Conservation (phyloP, 2,888 invertebrate genomes). For the Tanypteryx hageni region DNA sequence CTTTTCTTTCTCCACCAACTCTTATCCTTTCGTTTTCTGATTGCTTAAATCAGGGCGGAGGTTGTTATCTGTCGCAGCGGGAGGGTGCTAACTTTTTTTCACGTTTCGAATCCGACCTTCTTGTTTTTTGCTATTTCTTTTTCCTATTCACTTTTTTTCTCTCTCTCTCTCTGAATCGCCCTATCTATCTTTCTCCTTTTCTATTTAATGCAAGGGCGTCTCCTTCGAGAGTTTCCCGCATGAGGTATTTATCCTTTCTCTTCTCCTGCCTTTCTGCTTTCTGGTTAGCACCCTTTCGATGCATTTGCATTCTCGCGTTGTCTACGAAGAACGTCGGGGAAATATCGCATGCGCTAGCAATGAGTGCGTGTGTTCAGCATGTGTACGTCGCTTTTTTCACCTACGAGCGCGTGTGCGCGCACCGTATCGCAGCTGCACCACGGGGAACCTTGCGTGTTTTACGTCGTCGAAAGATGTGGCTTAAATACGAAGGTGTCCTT, state of each 20-base stretch:
- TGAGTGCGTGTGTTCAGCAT: background rate
- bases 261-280: slow-evolving; percentile 1
- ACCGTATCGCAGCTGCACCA: background rate
- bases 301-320: slow-evolving; percentile 13
- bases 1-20: background rate
- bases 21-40: slow-evolving; percentile 24
- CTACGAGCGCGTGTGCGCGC: too few relatives aligned
- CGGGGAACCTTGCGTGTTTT: background rate
- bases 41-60: slow-evolving; percentile 29
- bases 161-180: too few relatives aligned
- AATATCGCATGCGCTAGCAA: background rate
- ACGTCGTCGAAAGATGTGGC: background rate
- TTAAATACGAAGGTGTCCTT: background rate
- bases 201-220: background rate
- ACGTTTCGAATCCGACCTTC: slow-evolving; percentile 10
- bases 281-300: background rate
- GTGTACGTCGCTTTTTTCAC: background rate
- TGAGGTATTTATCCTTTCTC: background rate
- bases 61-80: background rate
- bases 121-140: background rate
- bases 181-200: background rate
- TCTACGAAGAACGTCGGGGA: background rate
- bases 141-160: background rate
- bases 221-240: background rate
- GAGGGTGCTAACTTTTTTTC: background rate